Base-by-base conservation (phyloP, 2,797 vertebrate genomes). In the Acanthurus lineatus region DNA sequence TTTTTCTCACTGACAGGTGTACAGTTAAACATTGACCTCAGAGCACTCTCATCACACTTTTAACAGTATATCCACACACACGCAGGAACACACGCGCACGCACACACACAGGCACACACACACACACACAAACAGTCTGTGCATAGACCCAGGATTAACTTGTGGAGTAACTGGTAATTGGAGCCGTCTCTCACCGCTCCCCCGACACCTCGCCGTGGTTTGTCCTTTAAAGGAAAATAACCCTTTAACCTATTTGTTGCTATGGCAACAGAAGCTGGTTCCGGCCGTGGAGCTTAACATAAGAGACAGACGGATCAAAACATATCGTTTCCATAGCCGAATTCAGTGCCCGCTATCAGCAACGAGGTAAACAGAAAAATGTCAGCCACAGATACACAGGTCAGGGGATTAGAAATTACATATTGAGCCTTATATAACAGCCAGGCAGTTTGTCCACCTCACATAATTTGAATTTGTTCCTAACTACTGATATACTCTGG, bases 71-170 rank as follows among this genome's bases (percentile, higher is more conserved):
- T 47, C 53, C 78, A 71, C 72, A 65, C 65, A 73, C 87, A 77
- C 74, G 51, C 64, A 54, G 42, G 57, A 74, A 62, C 65, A 71
- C 87, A 77, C 72, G 49, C 70, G 69, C 45, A 61, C 76, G 51
- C 51, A 77, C 59, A 52, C 70, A 65, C 52, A 62, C 71, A 81
- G 68, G 78, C 52, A 53, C 70, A 70, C 47, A 60, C 81, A 42
- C 53, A 3, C 73, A 47, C 53, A 49, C 58, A 35, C 75, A 71
- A 40, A 85, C 84, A 90, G 72, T 86, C 86, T 81, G 85, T 93
- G 91, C 93, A 93, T 91, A 94, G 88, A 91, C 83, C 74, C 84
- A 79, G 83, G 84, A 86, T 87, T 82, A 86, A 88, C 82, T 77
- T 82, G 83, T 69, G 79, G 70, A 77, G 79, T 79, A 86, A 86